Evolutionary conservation across 2,888 invertebrate species (phyloP).

Genomic region (Pristionchus entomophagus): DNA sequence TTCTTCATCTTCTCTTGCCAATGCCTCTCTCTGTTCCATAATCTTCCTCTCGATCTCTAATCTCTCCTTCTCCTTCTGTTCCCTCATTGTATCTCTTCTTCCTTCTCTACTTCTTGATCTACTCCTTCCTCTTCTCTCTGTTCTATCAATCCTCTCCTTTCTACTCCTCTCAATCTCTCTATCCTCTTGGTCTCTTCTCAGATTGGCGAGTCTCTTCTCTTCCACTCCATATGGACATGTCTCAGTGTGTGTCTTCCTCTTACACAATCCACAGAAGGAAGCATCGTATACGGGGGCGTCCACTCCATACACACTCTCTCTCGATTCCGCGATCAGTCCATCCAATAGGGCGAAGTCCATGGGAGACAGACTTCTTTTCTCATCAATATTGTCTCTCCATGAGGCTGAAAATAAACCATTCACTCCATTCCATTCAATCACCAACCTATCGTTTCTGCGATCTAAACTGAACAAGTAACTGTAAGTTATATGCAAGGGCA

Average conservation of each 20-base stretch:
- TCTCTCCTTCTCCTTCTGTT: constrained; percentile 27
- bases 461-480: no score
- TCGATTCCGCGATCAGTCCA: constrained; percentile 8
- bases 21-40: constrained; percentile 30
- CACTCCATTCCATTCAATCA: background rate
- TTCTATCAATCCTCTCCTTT: no score
- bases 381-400: background rate
- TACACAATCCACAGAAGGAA: constrained; percentile 5
- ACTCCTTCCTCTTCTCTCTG: constrained; percentile 7
- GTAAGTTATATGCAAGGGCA: no score
- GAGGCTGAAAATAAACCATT: background rate
- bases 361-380: background rate
- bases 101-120: constrained; percentile 34
- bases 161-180: background rate
- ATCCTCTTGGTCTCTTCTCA: constrained; percentile 15
- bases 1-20: background rate
- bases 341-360: background rate
- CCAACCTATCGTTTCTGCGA: no score
- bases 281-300: constrained; percentile 40
- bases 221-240: constrained; percentile 16
- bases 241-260: constrained; percentile 13
- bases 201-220: background rate
- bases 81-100: background rate
- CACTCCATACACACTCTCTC: constrained; percentile 18
- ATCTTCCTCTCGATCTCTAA: constrained; percentile 32